These are phyloP conservation scores for Drosophila pegasa DNA, from an alignment of 2,888 invertebrate species.

Conservation along the genomic window DNA sequence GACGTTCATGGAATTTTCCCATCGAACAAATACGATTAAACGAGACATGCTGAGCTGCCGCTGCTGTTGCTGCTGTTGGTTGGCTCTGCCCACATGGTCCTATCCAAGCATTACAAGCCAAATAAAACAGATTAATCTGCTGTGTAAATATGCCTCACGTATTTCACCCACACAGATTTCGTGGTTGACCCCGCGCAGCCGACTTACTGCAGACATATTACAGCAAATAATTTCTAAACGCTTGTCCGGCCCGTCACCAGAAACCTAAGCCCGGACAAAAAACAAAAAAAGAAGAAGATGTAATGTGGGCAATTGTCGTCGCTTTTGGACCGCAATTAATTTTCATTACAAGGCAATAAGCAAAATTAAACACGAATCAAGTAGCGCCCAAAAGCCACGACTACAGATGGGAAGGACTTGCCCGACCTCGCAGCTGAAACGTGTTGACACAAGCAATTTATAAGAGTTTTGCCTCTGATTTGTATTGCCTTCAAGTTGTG, in stretches of 20 bases:
- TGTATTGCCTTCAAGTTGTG: slow-evolving; percentile 1
- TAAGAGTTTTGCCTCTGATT: slow-evolving; percentile 45
- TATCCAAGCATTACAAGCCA: slow-evolving; percentile 14
- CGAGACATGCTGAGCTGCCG: slow-evolving; percentile 6
- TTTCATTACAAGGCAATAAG: slow-evolving; percentile 76
- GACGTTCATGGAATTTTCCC: not conserved
- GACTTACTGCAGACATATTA: slow-evolving; percentile 22
- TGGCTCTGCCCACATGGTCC: slow-evolving; percentile 22
- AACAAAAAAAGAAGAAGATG: slow-evolving; percentile 1
- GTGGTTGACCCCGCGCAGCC: slow-evolving; percentile 13
- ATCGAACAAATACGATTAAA: slow-evolving; percentile 11
- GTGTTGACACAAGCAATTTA: slow-evolving; percentile 67
- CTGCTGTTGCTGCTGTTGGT: not conserved
- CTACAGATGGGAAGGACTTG: not conserved
- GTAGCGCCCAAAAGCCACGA: slow-evolving; percentile 21
- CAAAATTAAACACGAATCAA: slow-evolving; percentile 75
- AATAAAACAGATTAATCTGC: slow-evolving; percentile 61
- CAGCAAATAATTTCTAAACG: slow-evolving; percentile 59
- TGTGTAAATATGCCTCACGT: slow-evolving; percentile 66
- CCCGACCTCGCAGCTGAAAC: slow-evolving; percentile 22
- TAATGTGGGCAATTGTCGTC: slow-evolving; percentile 37
- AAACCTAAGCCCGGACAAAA: slow-evolving; percentile 10
- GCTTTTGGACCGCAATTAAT: slow-evolving; percentile 68
- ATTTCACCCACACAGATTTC: slow-evolving; percentile 40
- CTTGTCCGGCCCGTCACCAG: slow-evolving; percentile 9